Percentiles rank a stretch among this genome's conserved stretches.
phyloP scores from a whole-genome alignment of 2,113 vertebrate genomes.

The western clawed frog (Xenopus tropicalis) region DNA sequence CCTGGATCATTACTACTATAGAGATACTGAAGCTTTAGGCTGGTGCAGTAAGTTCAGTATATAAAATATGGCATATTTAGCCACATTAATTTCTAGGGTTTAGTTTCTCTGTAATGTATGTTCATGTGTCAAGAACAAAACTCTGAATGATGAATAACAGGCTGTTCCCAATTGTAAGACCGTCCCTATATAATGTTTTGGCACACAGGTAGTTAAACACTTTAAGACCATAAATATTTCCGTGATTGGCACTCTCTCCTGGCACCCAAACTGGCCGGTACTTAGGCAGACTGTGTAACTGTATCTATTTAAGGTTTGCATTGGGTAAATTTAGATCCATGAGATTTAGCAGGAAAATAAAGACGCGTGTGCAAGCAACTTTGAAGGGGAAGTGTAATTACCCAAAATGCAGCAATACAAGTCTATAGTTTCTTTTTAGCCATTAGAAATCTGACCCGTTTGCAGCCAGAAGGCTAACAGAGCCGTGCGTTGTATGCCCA shows the following conservation, averaged over 20 bases:
- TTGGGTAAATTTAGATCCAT: slow-evolving; percentile 40
- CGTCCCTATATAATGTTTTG: too few relatives aligned
- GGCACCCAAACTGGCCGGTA: neutral
- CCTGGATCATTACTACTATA: too few relatives aligned
- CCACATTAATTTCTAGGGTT: too few relatives aligned
- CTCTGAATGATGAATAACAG: too few relatives aligned
- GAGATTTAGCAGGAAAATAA: slow-evolving; percentile 31
- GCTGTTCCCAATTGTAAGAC: too few relatives aligned
- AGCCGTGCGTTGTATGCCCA: slow-evolving; percentile 23
- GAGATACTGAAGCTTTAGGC: too few relatives aligned
- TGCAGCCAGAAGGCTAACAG: slow-evolving; percentile 29
- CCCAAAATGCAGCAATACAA: slow-evolving; percentile 8
- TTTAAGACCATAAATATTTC: neutral
- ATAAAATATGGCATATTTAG: too few relatives aligned
- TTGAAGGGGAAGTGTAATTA: slow-evolving; percentile 31
- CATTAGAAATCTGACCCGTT: slow-evolving; percentile 30
- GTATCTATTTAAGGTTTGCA: slow-evolving; percentile 33
- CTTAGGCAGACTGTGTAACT: neutral
- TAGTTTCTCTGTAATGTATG: too few relatives aligned
- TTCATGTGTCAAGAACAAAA: too few relatives aligned
- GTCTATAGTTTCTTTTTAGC: slow-evolving; percentile 22
- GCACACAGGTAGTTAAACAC: neutral
- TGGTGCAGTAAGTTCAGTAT: too few relatives aligned
- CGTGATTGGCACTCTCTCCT: neutral
- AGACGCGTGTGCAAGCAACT: slow-evolving; percentile 18